These are phyloP conservation scores for Solea solea DNA, from an alignment of 2,113 vertebrate species.

Conservation along the genomic window DNA sequence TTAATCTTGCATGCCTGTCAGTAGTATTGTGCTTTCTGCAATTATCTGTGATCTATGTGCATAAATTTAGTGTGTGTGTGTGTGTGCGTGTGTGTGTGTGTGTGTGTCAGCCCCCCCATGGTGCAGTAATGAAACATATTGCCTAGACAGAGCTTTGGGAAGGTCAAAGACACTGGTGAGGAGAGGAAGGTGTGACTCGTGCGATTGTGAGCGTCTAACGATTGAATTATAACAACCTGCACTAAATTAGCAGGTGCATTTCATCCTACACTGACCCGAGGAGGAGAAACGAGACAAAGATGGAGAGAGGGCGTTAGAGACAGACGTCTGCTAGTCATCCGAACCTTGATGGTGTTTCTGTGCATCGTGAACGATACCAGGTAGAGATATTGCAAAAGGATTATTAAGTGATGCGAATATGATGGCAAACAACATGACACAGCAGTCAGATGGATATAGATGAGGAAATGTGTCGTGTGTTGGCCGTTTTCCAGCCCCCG, in stretches of 20 bases:
- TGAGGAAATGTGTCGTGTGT: slow-evolving; percentile 7
- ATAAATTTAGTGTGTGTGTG: slow-evolving; percentile 8
- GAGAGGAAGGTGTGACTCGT: slow-evolving; percentile 47
- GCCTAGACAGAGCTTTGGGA: slow-evolving; percentile 64
- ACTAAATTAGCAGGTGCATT: slow-evolving; percentile 33
- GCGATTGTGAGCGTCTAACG: slow-evolving; percentile 36
- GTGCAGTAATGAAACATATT: slow-evolving; percentile 74
- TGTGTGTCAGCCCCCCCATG: slow-evolving; percentile 37
- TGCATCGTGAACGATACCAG: slow-evolving; percentile 1
- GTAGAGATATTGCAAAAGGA: slow-evolving; percentile 13
- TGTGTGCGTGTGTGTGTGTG: slow-evolving; percentile 22
- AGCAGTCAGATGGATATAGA: slow-evolving; percentile 45
- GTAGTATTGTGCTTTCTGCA: slow-evolving; percentile 36
- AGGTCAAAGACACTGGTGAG: slow-evolving; percentile 61
- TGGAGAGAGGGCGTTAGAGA: background rate
- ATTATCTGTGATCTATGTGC: slow-evolving; percentile 43
- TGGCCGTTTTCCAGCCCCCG: slow-evolving; percentile 18
- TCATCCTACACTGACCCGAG: slow-evolving; percentile 27
- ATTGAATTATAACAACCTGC: slow-evolving; percentile 50
- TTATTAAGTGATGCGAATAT: slow-evolving; percentile 20
- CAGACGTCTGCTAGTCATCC: background rate
- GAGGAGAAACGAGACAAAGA: slow-evolving; percentile 30
- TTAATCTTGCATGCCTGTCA: slow-evolving; percentile 36
- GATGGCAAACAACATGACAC: slow-evolving; percentile 20
- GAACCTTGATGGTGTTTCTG: background rate